These are phyloP conservation scores for Ceratotherium simum DNA, from an alignment of 2,113 vertebrate species.

Conservation along the genomic window DNA sequence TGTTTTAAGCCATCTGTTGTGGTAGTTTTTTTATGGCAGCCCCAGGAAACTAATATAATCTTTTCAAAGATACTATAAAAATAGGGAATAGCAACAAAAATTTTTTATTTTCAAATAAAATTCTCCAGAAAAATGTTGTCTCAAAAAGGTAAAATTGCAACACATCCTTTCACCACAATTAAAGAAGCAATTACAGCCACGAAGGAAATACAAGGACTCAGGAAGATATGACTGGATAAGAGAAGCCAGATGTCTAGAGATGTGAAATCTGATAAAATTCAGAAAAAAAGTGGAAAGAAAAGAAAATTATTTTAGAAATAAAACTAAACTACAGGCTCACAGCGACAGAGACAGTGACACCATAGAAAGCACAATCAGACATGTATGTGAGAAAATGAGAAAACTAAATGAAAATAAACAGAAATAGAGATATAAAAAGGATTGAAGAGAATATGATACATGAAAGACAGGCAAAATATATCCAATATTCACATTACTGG, in stretches of 20 bases:
- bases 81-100: not conserved
- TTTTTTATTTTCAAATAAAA: not conserved
- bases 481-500: not conserved
- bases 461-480: not conserved
- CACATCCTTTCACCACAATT: not conserved
- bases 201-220: not conserved
- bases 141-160: not conserved
- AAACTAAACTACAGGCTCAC: not conserved
- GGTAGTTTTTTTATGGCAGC: not conserved
- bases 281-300: not conserved
- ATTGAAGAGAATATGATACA: not conserved
- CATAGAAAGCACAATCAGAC: not conserved
- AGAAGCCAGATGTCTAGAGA: not conserved
- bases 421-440: not conserved
- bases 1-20: not conserved
- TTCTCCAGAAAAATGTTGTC: not conserved
- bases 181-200: not conserved
- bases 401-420: not conserved
- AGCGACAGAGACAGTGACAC: not conserved
- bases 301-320: not conserved
- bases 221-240: not conserved
- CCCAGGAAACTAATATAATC: not conserved
- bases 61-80: conserved; percentile 25
- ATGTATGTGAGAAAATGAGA: not conserved
- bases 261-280: not conserved